Conservation (phyloP, 2,888 invertebrate species). For the Epinotia nisella region DNA sequence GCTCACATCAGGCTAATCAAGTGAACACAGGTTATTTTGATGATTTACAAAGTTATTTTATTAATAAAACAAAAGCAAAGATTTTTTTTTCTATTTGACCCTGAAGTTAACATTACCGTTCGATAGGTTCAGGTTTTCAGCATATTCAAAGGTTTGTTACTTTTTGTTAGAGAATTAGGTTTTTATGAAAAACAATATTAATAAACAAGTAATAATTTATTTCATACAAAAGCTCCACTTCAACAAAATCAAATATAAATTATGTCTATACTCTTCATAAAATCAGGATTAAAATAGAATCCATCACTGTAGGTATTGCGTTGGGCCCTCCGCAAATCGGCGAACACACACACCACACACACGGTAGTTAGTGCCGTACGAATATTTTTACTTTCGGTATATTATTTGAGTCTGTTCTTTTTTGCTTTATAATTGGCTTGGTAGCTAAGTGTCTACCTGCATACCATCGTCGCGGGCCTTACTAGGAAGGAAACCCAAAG, state of each 20-base stretch:
- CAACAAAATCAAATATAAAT: constrained; percentile 37
- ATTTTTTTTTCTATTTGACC: background rate
- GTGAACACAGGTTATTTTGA: background rate
- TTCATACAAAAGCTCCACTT: constrained; percentile 47
- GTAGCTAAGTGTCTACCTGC: too few relatives aligned
- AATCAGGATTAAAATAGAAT: constrained; percentile 28
- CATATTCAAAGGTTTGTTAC: background rate
- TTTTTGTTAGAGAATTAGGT: background rate
- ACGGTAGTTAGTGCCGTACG: background rate
- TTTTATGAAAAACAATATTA: constrained; percentile 33
- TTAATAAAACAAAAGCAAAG: too few relatives aligned
- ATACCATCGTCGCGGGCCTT: too few relatives aligned
- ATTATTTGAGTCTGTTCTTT: too few relatives aligned
- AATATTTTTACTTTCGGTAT: too few relatives aligned
- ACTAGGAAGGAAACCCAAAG: too few relatives aligned
- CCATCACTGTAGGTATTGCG: constrained; percentile 22
- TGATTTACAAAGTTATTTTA: too few relatives aligned
- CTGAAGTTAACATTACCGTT: background rate
- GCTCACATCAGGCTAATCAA: background rate
- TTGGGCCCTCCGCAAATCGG: background rate
- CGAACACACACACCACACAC: background rate
- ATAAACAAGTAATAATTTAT: constrained; percentile 49
- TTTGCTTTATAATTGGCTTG: too few relatives aligned
- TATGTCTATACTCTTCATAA: constrained; percentile 27
- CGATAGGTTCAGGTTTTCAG: background rate